phyloP scores from a whole-genome alignment of 2,888 invertebrate genomes.

The Drosophila heteroneura region DNA sequence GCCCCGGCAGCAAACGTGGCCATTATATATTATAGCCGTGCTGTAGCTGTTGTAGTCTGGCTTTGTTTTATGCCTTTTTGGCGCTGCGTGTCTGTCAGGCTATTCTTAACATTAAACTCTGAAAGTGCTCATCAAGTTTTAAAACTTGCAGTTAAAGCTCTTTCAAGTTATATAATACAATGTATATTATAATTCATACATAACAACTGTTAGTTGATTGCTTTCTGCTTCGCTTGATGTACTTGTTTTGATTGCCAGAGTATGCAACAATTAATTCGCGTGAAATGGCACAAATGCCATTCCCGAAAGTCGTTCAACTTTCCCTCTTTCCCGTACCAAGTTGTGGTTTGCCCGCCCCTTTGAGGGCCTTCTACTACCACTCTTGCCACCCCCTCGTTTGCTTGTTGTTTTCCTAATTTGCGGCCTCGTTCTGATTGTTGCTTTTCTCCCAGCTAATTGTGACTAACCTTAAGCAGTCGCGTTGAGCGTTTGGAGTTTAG shows the following conservation, averaged over 20 bases:
- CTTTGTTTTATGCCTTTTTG: slow-evolving; percentile 24
- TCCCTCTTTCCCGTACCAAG: slow-evolving; percentile 19
- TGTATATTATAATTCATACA: neutral
- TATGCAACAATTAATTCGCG: slow-evolving; percentile 67
- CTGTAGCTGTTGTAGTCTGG: neutral
- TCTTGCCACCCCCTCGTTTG: neutral
- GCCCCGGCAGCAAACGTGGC: neutral
- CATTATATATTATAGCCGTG: neutral
- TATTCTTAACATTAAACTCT: slow-evolving; percentile 44
- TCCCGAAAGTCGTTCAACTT: slow-evolving; percentile 8
- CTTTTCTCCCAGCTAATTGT: slow-evolving; percentile 47
- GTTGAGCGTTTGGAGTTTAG: neutral
- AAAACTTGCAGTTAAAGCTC: slow-evolving; percentile 5
- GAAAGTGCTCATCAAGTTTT: slow-evolving; percentile 4
- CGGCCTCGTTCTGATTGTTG: slow-evolving; percentile 42
- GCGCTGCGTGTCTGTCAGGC: slow-evolving; percentile 42
- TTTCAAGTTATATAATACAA: slow-evolving; percentile 1
- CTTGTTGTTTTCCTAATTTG: slow-evolving; percentile 44
- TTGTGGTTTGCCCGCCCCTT: slow-evolving; percentile 15
- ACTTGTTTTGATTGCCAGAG: slow-evolving; percentile 53
- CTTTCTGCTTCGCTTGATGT: slow-evolving; percentile 18
- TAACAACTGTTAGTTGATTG: slow-evolving; percentile 15
- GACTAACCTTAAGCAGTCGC: slow-evolving; percentile 37
- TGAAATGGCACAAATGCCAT: slow-evolving; percentile 45
- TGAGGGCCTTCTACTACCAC: slow-evolving; percentile 1